Evolutionary conservation across 1,140 invertebrate species (phyloP).

Genomic region (Bombus confusus): DNA sequence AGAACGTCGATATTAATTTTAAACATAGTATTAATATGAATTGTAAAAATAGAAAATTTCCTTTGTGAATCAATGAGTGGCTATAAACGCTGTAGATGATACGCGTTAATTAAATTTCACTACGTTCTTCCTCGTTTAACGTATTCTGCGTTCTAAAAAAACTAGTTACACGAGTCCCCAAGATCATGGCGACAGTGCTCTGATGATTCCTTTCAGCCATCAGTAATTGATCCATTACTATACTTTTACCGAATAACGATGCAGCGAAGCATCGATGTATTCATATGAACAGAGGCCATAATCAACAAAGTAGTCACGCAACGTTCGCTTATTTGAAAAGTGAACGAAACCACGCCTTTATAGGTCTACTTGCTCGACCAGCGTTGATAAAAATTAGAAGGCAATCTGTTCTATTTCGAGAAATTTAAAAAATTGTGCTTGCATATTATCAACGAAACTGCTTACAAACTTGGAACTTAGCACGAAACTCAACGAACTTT

Average conservation of each 20-base stretch:
- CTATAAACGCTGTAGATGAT: neutral
- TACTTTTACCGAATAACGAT: slow-evolving; percentile 21
- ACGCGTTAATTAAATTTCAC: neutral
- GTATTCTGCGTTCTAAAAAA: neutral
- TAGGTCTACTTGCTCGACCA: neutral
- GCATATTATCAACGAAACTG: neutral
- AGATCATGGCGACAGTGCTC: neutral
- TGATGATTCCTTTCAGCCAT: neutral
- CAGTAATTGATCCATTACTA: slow-evolving; percentile 16
- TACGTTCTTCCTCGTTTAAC: neutral
- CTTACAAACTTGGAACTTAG: neutral
- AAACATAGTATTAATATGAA: neutral
- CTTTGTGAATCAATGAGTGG: neutral
- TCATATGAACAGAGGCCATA: neutral
- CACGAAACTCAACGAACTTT: neutral
- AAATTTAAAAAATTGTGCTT: no score
- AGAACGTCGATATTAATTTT: neutral
- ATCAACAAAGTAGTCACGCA: slow-evolving; percentile 44
- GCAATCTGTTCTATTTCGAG: neutral
- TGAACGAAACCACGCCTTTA: slow-evolving; percentile 39
- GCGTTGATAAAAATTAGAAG: slow-evolving; percentile 18
- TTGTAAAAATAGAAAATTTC: neutral
- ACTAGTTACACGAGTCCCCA: neutral
- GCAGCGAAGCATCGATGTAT: neutral
- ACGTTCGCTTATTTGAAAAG: slow-evolving; percentile 28